Percentiles rank a stretch among this genome's conserved stretches.
Evolutionary conservation across 2,797 vertebrate genomes (phyloP).

Genomic region (Chanos chanos): DNA sequence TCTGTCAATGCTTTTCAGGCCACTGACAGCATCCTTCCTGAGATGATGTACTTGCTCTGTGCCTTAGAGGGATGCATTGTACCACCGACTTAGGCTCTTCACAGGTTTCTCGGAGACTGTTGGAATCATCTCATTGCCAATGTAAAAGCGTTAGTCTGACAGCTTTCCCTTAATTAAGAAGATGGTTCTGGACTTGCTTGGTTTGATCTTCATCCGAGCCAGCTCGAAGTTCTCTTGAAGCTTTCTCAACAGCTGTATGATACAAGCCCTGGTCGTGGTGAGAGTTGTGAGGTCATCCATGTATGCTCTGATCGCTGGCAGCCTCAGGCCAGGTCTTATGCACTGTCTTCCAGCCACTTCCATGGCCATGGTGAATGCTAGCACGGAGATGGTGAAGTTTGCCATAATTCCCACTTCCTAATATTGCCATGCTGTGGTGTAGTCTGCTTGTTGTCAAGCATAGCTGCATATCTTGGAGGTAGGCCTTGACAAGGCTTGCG

Average conservation of each 20-base stretch:
- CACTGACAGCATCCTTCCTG: background rate
- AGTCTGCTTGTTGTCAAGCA: too few species aligned
- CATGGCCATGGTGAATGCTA: slow-evolving; percentile 4
- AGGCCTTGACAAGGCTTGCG: background rate
- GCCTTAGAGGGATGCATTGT: slow-evolving; percentile 3
- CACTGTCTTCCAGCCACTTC: background rate
- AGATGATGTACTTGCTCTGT: background rate
- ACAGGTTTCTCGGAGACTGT: slow-evolving; percentile 1
- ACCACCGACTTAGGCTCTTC: background rate
- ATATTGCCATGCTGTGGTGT: too few species aligned
- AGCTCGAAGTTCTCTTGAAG: background rate
- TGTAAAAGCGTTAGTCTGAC: background rate
- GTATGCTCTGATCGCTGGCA: background rate
- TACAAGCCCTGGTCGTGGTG: background rate
- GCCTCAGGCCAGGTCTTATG: background rate
- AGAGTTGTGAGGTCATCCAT: background rate
- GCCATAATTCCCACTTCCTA: background rate
- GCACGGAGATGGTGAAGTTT: background rate
- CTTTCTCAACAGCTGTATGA: background rate
- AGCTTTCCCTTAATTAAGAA: slow-evolving; percentile 12
- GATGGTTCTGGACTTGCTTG: slow-evolving; percentile 1
- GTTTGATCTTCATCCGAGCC: background rate
- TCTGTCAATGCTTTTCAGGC: background rate
- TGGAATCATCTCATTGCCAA: background rate
- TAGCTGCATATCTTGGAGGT: slow-evolving; percentile 18